phyloP scores from a whole-genome alignment of 2,888 invertebrate genomes.

The Oeneis ivallda region DNA sequence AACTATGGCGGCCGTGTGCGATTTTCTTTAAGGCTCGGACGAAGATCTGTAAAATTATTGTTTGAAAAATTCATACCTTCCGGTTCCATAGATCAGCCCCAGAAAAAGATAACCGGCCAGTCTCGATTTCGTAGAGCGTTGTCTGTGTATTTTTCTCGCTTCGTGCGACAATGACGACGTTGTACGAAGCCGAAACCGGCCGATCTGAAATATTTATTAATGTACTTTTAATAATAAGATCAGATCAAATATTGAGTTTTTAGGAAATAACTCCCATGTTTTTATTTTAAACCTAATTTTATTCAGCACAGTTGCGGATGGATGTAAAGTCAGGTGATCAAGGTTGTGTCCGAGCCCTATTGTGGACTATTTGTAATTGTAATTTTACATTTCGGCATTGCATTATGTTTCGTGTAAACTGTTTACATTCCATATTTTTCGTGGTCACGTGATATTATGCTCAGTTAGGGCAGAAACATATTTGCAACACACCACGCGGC shows the following conservation, averaged over 20 bases:
- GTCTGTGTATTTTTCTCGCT: no score
- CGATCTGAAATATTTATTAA: no score
- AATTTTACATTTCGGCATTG: slow-evolving; percentile 59
- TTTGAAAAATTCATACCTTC: no score
- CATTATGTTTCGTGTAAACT: slow-evolving; percentile 53
- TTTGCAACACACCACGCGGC: neutral
- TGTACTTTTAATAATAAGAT: no score
- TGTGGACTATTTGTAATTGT: slow-evolving; percentile 22
- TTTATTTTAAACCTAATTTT: no score
- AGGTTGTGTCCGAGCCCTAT: slow-evolving; percentile 1
- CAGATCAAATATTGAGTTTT: neutral
- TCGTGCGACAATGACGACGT: no score
- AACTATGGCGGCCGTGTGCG: neutral
- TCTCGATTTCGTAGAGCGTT: no score
- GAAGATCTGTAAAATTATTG: neutral
- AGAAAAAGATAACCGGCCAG: no score
- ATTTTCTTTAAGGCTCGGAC: neutral
- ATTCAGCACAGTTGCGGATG: no score
- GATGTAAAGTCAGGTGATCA: no score
- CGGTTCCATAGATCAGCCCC: no score
- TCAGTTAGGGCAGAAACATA: slow-evolving; percentile 44
- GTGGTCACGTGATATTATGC: slow-evolving; percentile 64
- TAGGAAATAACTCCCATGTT: neutral
- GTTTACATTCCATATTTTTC: slow-evolving; percentile 68
- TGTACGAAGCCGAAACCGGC: no score